Base-by-base conservation (phyloP, 2,113 vertebrate species). In the Saimiri boliviensis region DNA sequence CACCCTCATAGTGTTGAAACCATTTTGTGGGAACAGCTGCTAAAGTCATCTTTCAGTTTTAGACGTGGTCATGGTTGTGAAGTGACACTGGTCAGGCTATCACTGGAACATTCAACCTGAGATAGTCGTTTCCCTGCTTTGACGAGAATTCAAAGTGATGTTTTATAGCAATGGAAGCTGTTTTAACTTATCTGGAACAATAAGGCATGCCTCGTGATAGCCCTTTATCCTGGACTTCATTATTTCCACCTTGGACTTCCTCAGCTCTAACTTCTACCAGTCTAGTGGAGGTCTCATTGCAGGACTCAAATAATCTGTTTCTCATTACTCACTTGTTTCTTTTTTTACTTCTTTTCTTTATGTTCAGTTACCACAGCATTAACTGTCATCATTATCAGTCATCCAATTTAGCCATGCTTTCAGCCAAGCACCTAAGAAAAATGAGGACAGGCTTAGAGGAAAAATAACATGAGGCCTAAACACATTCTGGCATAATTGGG, bases 131-230 rank as follows among this genome's bases (percentile, higher is more conserved):
- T 89, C 49, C 30, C 66, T 13, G 35, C 63, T 93, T 79, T 91
- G 86, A 97, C 66, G 92, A 94, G 96, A 97, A 97, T 92, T 82
- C 87, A 93, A 58, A 96, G 91, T 63, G 86, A 92, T 93, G 84
- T 52, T 79, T 80, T 56, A 17, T 60, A 56, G 73, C 91, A 6
- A 14, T 85, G 58, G 80, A 96, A 95, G 93, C 93, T 96, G 94
- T 95, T 96, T 96, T 70, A 86, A 95, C 85, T 94, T 93, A 90
- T 79, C 95, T 91, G 83, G 56, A 89, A 81, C 80, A 86, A 27
- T 42, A 30, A 76, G 70, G 83, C 89, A 91, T 54, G 80, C 84
- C 77, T 91, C 21, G 27, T 73, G 91, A 82, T 94, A 87, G 76
- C 49, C 45, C n/a, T 77, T 94, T 85, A 71, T 76, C 58, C 95